phyloP scores from a whole-genome alignment of 2,888 invertebrate genomes.

The Erpobdella octoculata region DNA sequence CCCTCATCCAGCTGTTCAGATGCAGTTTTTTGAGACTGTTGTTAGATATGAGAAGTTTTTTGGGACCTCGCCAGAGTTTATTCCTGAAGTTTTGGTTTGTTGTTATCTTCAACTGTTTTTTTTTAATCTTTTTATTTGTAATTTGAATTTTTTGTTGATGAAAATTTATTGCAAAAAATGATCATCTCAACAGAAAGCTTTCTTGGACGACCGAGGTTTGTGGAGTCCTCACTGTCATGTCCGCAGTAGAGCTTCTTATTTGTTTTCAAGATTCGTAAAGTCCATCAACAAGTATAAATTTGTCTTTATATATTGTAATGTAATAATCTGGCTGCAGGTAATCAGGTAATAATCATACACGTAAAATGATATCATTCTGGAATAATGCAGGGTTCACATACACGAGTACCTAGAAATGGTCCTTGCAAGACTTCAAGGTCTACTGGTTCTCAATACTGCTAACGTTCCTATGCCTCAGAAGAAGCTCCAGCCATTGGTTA shows the following conservation, averaged over 20 bases:
- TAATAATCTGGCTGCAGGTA: no score
- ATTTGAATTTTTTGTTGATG: neutral
- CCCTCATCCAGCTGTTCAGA: slow-evolving; percentile 53
- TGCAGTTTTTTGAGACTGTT: slow-evolving; percentile 56
- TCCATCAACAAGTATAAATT: slow-evolving; percentile 53
- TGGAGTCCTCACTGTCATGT: slow-evolving; percentile 54
- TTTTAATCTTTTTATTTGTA: neutral
- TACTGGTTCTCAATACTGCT: slow-evolving; percentile 53
- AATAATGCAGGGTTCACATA: slow-evolving; percentile 47
- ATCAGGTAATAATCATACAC: no score
- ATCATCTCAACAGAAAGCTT: slow-evolving; percentile 48
- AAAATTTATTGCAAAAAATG: neutral
- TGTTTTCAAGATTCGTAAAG: slow-evolving; percentile 58
- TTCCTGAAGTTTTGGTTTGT: slow-evolving; percentile 53
- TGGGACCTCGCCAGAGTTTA: slow-evolving; percentile 52
- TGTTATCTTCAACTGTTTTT: neutral
- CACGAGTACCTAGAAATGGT: slow-evolving; percentile 55
- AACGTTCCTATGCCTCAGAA: neutral
- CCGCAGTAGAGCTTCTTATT: slow-evolving; percentile 56
- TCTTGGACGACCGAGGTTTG: slow-evolving; percentile 56
- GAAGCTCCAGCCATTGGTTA: neutral
- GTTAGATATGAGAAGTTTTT: slow-evolving; percentile 58
- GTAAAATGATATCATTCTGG: neutral
- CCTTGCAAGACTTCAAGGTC: slow-evolving; percentile 54
- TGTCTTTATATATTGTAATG: slow-evolving; percentile 22